Evolutionary conservation across 2,113 vertebrate species (phyloP).

Genomic region (Sclerurus mexicanus): DNA sequence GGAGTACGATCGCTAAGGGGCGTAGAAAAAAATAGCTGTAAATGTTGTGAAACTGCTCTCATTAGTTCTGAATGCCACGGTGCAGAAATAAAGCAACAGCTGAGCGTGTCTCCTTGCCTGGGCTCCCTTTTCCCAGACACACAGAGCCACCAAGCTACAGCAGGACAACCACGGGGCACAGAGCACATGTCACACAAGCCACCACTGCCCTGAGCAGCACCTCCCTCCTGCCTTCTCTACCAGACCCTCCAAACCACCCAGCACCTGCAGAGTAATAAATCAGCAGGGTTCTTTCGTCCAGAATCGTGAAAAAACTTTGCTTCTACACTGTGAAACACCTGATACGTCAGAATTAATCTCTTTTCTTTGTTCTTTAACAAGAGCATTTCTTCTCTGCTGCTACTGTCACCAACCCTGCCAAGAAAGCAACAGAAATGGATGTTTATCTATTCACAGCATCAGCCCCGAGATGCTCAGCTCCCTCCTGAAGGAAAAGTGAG

Average conservation of each 20-base stretch:
- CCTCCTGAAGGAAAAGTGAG: no score
- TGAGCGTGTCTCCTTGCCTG: not conserved
- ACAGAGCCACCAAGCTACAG: rapidly evolving
- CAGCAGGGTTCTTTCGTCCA: rapidly evolving
- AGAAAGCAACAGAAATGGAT: not conserved
- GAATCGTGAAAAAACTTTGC: not conserved
- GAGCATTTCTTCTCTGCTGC: not conserved
- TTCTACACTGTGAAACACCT: not conserved
- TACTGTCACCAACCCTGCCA: not conserved
- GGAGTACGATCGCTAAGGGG: not conserved
- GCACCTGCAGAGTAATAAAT: not conserved
- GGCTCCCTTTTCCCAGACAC: not conserved
- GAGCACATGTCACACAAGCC: rapidly evolving
- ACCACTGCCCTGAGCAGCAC: not conserved
- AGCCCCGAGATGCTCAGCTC: not conserved
- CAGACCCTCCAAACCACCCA: not conserved
- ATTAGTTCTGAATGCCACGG: not conserved
- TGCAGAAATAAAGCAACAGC: not conserved
- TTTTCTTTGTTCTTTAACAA: not conserved
- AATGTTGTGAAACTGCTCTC: not conserved
- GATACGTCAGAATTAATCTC: not conserved
- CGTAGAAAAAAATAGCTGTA: not conserved
- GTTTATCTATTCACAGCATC: not conserved
- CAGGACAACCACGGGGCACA: not conserved
- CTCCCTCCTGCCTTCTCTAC: not conserved